Base-by-base conservation (phyloP, 2,888 invertebrate species). In the Erebia aethiops region DNA sequence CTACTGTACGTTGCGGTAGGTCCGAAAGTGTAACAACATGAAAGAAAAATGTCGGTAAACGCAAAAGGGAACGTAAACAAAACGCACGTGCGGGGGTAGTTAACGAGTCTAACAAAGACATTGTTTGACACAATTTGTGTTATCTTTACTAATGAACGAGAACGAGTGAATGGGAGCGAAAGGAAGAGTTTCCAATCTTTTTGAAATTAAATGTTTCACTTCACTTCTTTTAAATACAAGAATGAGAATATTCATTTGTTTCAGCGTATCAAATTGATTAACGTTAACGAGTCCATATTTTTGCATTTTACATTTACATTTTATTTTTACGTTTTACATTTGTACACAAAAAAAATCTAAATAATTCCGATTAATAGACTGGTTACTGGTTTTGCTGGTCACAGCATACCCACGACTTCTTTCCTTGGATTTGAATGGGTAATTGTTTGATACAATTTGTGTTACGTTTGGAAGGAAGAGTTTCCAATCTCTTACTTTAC, bases 11-110 rank as follows among this genome's bases (percentile, higher is more conserved):
- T 62, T 69, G 71, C 16, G 70, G 65, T 68, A 66, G 67, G 62
- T 70, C 67, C 46, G 51, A 51, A 70, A 65, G 51, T 67, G 61
- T 62, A 60, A 58, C 58, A 46, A 14, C 60, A 10, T 68, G 46
- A 43, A 35, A n/a, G 43, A 69, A 51, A 69, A 71, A 63, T 52
- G 70, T 74, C 74, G 72, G 74, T 65, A 35, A 56, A 56, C 54
- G 21, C 57, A 56, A 67, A 71, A 67, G 56, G 51, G 52, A 54
- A 52, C 74, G 83, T 84, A 86, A 85, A 84, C 85, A 86, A 72
- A 77, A 77, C 78, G 81, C 86, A 87, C 85, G 87, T 84, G 87
- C 83, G 81, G 68, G 65, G 63, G 61, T 57, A 54, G 66, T 71
- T 60, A 71, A 64, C 65, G 49, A 14, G 60, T 46, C 51, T 43